Conservation (phyloP, 2,113 vertebrate genomes). For the Gobiocypris rarus region DNA sequence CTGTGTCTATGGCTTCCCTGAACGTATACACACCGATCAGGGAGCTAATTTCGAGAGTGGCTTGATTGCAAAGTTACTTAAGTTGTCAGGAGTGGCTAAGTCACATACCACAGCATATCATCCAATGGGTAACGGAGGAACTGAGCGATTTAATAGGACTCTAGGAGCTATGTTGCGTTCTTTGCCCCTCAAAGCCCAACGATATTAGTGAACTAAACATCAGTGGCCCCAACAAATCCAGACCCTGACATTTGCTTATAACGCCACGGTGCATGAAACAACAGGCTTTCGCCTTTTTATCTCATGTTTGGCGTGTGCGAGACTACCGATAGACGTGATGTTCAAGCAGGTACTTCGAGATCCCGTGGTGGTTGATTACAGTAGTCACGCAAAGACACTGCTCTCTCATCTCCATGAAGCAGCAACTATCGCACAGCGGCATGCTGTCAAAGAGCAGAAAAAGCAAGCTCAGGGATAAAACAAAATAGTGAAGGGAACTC, state of each 20-base stretch:
- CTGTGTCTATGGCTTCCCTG: background rate
- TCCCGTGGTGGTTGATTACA: conserved; percentile 21
- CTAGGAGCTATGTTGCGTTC: conserved; percentile 40
- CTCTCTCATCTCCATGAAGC: background rate
- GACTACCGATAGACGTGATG: conserved; percentile 35
- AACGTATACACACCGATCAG: conserved; percentile 38
- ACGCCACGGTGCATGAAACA: conserved; percentile 42
- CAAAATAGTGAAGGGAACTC: background rate
- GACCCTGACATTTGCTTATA: conserved; percentile 46
- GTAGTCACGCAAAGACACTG: conserved; percentile 5
- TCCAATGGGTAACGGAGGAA: conserved; percentile 12
- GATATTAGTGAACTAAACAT: too few species aligned
- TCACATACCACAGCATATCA: conserved; percentile 45
- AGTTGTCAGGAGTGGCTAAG: conserved; percentile 16
- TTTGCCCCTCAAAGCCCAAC: conserved; percentile 9
- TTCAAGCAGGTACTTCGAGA: conserved; percentile 31
- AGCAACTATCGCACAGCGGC: conserved; percentile 31
- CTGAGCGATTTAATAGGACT: conserved; percentile 47
- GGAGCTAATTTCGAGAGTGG: conserved; percentile 17
- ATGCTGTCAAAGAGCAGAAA: conserved; percentile 41
- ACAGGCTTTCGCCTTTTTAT: conserved; percentile 41
- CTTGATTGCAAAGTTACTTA: background rate
- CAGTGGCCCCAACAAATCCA: conserved; percentile 46
- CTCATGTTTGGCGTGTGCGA: conserved; percentile 42
- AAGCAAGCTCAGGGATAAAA: conserved; percentile 50